Percentiles rank a stretch among this genome's conserved stretches.
These are phyloP conservation scores for Caenorhabditis brenneri DNA, from an alignment of 1,140 invertebrate species.

Conservation along the genomic window DNA sequence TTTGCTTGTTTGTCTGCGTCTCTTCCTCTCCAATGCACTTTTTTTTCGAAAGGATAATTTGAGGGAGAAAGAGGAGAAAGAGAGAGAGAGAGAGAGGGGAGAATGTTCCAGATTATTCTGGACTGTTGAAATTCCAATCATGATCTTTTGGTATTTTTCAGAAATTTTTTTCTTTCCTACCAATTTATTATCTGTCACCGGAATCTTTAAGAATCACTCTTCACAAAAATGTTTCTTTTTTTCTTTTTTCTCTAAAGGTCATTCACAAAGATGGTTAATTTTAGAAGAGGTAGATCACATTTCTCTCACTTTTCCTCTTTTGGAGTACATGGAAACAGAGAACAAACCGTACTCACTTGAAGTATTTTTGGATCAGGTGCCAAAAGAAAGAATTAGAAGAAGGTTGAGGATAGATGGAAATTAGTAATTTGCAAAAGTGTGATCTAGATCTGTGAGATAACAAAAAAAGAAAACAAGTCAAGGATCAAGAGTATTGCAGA, in stretches of 20 bases:
- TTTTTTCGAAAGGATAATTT: neutral
- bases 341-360: too few relatives aligned
- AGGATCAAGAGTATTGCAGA: too few relatives aligned
- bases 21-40: neutral
- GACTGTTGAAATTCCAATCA: neutral
- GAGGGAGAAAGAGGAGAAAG: too few relatives aligned
- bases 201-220: neutral
- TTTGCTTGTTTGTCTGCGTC: constrained; percentile 8
- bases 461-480: too few relatives aligned
- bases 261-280: neutral
- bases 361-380: too few relatives aligned
- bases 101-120: neutral
- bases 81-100: neutral
- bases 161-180: neutral
- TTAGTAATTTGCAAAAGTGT: too few relatives aligned
- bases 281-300: neutral
- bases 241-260: too few relatives aligned
- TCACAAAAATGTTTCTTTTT: neutral
- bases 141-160: neutral
- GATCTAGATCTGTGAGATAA: too few relatives aligned
- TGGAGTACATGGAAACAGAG: too few relatives aligned
- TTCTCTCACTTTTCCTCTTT: neutral
- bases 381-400: too few relatives aligned
- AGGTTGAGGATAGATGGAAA: too few relatives aligned
- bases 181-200: neutral